Base-by-base conservation (phyloP, 2,888 invertebrate species). In the Buathra laborator region DNA sequence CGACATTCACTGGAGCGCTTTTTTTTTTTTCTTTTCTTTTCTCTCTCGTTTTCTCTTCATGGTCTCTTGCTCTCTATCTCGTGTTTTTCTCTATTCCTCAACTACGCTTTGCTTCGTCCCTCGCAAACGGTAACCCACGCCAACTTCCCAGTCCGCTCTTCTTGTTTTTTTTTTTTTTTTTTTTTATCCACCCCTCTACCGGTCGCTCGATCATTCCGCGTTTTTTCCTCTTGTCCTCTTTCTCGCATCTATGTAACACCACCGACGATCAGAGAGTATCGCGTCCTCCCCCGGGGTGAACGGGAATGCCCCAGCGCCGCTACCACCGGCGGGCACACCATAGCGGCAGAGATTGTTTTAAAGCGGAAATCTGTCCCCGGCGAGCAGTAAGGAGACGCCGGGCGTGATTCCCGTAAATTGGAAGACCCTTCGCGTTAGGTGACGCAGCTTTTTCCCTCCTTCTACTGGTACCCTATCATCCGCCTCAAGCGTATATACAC, bases 321-420 rank as follows among this genome's bases (percentile, higher is more conserved):
- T 32, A 29, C 29, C 29, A 32, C 37, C 51, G 44, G 32, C 59
- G 2, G 5, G 43, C 37, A 46, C 4, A 46, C 4, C 74, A 32
- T 59, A 46, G 67, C 44, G 43, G 29, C 67, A 71, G 85, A 85
- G 85, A 93, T 93, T 93, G 92, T 93, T 93, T 93, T 92, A 92
- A 93, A 93, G 89, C 89, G 91, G 87, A 90, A 93, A 93, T 92
- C 91, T 91, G 91, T 92, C 93, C 92, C 93, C 70, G 37, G 93
- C 85, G 93, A 89, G 89, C 89, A 84, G 88, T 90, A 89, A 86
- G 87, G 79, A 82, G 80, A 74, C 85, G 74, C 79, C 81, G 72
- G 82, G 80, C 74, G 83, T 76, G 87, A 83, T 83, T 82, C 85
- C 84, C 87, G 88, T 92, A 92, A 92, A 93, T 92, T 90, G 91